A percentile compares a stretch with the other conserved stretches of the same genome.
These are phyloP conservation scores for Andrena haemorrhoa DNA, from an alignment of 2,888 invertebrate species.

Conservation along the genomic window DNA sequence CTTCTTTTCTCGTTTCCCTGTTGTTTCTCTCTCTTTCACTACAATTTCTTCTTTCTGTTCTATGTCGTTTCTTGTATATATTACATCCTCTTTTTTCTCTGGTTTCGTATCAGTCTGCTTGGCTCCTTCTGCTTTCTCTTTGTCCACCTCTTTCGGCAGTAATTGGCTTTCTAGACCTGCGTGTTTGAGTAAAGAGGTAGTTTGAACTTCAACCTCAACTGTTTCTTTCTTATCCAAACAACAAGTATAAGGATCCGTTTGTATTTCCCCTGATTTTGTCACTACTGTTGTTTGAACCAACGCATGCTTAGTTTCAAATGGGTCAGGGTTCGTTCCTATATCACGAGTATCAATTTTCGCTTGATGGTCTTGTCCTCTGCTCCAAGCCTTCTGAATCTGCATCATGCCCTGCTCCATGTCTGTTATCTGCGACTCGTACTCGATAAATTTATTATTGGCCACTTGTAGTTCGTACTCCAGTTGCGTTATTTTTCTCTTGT, in stretches of 20 bases:
- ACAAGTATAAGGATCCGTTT: conserved; percentile 70
- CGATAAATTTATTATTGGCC: conserved; percentile 68
- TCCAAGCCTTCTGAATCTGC: conserved; percentile 77
- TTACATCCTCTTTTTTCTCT: background rate
- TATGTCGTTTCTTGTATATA: background rate
- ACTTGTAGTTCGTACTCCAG: conserved; percentile 77
- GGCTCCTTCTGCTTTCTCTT: background rate
- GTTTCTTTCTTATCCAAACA: conserved; percentile 56
- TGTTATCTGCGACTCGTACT: conserved; percentile 73
- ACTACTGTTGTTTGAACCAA: conserved; percentile 65
- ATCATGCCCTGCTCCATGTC: conserved; percentile 78
- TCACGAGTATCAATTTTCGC: conserved; percentile 4
- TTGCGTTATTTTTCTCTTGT: conserved; percentile 76
- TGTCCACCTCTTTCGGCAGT: background rate
- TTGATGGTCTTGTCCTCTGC: conserved; percentile 33
- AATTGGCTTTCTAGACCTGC: background rate
- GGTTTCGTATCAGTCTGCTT: background rate
- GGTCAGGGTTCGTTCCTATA: conserved; percentile 46
- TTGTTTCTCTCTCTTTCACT: background rate
- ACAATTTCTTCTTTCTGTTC: background rate
- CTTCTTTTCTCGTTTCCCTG: background rate
- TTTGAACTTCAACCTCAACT: conserved; percentile 29
- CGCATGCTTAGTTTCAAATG: conserved; percentile 53
- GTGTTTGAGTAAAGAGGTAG: background rate
- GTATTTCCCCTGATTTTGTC: conserved; percentile 65